Percentiles rank a stretch among this genome's conserved stretches.
Conservation (phyloP, 2,797 vertebrate species). For the Loris lydekkerianus region DNA sequence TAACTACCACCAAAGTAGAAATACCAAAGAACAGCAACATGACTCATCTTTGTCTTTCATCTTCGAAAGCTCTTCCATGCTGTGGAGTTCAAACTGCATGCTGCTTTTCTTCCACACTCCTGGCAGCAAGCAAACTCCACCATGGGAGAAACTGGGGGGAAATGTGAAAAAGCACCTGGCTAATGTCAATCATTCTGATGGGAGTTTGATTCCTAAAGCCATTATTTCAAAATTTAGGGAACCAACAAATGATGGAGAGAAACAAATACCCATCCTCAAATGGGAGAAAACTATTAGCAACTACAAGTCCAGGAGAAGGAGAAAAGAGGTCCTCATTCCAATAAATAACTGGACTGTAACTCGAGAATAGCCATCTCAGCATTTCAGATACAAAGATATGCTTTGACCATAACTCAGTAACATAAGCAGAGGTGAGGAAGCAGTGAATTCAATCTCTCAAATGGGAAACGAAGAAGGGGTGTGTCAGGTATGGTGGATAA, state of each 20-base stretch:
- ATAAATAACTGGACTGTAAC: neutral
- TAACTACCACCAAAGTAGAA: constrained; percentile 58
- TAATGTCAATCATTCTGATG: constrained; percentile 29
- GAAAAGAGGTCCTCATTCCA: neutral
- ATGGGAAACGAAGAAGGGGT: neutral
- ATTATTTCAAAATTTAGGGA: constrained; percentile 62
- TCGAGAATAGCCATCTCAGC: constrained; percentile 12
- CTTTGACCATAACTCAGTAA: constrained; percentile 4
- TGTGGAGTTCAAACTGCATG: constrained; percentile 44
- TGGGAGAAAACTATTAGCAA: constrained; percentile 7
- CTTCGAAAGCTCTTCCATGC: constrained; percentile 64
- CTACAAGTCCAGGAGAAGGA: neutral
- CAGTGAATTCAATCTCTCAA: neutral
- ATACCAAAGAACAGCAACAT: constrained; percentile 1
- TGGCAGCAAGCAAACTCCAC: neutral
- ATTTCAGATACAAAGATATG: neutral
- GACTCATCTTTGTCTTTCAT: constrained; percentile 63
- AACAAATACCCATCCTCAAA: constrained; percentile 42
- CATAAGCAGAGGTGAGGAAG: neutral
- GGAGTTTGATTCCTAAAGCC: neutral
- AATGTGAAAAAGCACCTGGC: constrained; percentile 12
- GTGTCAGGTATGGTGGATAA: neutral
- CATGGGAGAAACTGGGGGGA: neutral
- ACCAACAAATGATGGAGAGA: constrained; percentile 2
- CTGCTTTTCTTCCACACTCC: neutral